These are phyloP conservation scores for Theretra japonica DNA, from an alignment of 2,888 invertebrate genomes.

Conservation along the genomic window DNA sequence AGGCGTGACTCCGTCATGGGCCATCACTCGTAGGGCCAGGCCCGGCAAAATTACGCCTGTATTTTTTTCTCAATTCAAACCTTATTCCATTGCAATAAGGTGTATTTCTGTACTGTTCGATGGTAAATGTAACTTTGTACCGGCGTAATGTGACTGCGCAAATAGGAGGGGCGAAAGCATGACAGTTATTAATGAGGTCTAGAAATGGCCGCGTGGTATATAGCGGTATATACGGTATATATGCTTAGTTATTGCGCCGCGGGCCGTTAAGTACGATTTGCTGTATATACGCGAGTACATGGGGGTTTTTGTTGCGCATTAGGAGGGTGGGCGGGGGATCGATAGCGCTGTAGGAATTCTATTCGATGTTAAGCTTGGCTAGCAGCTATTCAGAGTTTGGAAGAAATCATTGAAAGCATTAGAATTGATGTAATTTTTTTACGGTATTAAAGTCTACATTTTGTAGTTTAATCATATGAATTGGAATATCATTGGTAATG, in stretches of 20 bases:
- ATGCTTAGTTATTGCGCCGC: slow-evolving; percentile 19
- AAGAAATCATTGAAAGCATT: no score
- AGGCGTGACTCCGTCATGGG: slow-evolving; percentile 42
- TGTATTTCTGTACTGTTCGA: slow-evolving; percentile 38
- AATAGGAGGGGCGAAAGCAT: slow-evolving; percentile 68
- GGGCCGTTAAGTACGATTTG: slow-evolving; percentile 10
- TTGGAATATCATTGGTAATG: no score
- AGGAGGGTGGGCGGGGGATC: background rate
- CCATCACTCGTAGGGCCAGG: slow-evolving; percentile 37
- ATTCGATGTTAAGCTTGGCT: no score
- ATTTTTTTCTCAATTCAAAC: slow-evolving; percentile 26
- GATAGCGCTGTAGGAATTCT: background rate
- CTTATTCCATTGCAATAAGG: slow-evolving; percentile 44
- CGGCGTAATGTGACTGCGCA: slow-evolving; percentile 68
- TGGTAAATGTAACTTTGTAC: slow-evolving; percentile 36
- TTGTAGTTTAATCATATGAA: no score
- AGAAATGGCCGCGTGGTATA: slow-evolving; percentile 40
- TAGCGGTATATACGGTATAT: slow-evolving; percentile 1
- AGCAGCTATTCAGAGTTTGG: no score
- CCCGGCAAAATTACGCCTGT: slow-evolving; percentile 31
- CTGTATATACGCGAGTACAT: background rate
- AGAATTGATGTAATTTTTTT: no score
- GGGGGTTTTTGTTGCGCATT: no score
- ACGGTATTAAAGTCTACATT: no score
- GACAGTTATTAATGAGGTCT: slow-evolving; percentile 78